Percentiles rank a stretch among this genome's conserved stretches.
These are phyloP conservation scores for Limulus polyphemus DNA, from an alignment of 2,888 invertebrate genomes.

Conservation along the genomic window DNA sequence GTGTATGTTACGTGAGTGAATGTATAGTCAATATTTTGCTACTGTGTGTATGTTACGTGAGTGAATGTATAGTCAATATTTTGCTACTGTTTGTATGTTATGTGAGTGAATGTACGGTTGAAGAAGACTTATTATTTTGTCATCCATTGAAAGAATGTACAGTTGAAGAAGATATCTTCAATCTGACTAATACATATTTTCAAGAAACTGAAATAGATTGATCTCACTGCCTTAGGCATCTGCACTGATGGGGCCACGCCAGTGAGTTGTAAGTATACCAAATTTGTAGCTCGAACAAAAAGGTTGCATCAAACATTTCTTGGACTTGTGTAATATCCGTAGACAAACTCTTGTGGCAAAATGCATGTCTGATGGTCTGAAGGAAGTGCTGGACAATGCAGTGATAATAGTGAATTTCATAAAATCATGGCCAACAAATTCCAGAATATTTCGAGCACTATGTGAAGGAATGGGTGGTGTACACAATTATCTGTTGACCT, in stretches of 20 bases:
- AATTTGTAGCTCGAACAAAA: no score
- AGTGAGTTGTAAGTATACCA: neutral
- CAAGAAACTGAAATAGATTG: neutral
- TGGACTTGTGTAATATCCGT: no score
- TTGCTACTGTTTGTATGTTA: slow-evolving; percentile 1
- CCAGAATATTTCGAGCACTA: neutral
- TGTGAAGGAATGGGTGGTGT: neutral
- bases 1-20: no score
- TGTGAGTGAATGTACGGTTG: neutral
- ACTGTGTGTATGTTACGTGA: no score
- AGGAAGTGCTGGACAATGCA: neutral
- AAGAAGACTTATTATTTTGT: slow-evolving; percentile 1
- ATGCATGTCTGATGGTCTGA: neutral
- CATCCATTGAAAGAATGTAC: neutral
- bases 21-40: neutral
- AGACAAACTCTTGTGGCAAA: neutral
- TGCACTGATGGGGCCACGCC: slow-evolving; percentile 7
- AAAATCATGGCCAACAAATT: neutral
- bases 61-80: neutral
- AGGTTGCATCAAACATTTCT: no score
- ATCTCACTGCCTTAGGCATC: neutral
- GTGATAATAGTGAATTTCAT: neutral
- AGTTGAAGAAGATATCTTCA: neutral
- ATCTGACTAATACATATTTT: neutral
- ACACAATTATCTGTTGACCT: neutral